These are phyloP conservation scores for Phocides pigmalion DNA, from an alignment of 1,140 invertebrate species.

Conservation along the genomic window DNA sequence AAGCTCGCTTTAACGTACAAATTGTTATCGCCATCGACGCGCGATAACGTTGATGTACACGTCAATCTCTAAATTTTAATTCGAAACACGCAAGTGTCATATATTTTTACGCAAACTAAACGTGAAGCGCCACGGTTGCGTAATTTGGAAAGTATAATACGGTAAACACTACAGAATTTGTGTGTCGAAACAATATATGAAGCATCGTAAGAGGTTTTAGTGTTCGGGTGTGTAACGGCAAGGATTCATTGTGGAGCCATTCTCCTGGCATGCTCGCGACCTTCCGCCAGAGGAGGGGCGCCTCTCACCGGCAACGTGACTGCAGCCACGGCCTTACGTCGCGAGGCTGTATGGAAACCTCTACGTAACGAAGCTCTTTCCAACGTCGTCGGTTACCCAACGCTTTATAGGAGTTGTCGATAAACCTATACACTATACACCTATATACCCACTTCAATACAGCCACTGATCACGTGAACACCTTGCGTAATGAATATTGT, in stretches of 20 bases:
- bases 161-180: conserved; percentile 25
- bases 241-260: conserved; percentile 77
- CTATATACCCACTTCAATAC: conserved; percentile 57
- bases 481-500: conserved; percentile 65
- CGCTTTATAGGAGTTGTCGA: conserved; percentile 72
- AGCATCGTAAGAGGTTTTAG: conserved; percentile 42
- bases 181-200: conserved; percentile 24
- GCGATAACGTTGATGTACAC: conserved; percentile 41
- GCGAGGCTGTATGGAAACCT: conserved; percentile 80
- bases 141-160: conserved; percentile 34
- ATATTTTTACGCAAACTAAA: conserved; percentile 28
- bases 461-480: conserved; percentile 71
- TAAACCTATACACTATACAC: conserved; percentile 52
- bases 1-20: conserved; percentile 48
- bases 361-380: conserved; percentile 80
- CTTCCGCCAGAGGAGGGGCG: conserved; percentile 75
- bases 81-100: conserved; percentile 9
- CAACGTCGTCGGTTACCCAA: conserved; percentile 72
- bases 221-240: conserved; percentile 59
- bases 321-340: conserved; percentile 78
- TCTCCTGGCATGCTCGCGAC: conserved; percentile 74
- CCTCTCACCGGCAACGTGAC: conserved; percentile 80
- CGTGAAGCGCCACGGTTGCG: conserved; percentile 23
- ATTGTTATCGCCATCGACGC: conserved; percentile 45
- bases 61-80: conserved; percentile 42